Evolutionary conservation across 2,888 invertebrate species (phyloP).

Genomic region (Agriopis marginaria): DNA sequence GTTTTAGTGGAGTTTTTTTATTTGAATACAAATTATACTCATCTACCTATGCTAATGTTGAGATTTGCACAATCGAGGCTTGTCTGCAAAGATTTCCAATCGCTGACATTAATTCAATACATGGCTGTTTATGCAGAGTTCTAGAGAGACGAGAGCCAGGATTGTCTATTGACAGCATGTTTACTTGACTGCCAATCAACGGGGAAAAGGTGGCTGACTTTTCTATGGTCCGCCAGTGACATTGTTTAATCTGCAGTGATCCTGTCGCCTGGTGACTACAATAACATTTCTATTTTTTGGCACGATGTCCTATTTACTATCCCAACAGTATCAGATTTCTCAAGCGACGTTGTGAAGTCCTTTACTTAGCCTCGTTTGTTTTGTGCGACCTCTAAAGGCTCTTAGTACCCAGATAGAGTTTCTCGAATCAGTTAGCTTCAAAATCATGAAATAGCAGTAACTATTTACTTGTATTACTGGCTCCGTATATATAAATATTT

Average conservation of each 20-base stretch:
- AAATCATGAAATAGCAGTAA: slow-evolving; percentile 11
- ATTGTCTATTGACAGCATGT: slow-evolving; percentile 35
- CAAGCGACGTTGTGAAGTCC: slow-evolving; percentile 34
- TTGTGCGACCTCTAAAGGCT: slow-evolving; percentile 34
- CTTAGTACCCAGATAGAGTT: slow-evolving; percentile 30
- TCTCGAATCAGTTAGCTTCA: slow-evolving; percentile 29
- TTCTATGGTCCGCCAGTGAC: slow-evolving; percentile 25
- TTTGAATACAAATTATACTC: slow-evolving; percentile 19
- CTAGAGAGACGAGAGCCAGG: slow-evolving; percentile 26
- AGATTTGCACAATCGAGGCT: slow-evolving; percentile 25
- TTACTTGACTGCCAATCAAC: slow-evolving; percentile 39
- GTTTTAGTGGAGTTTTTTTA: slow-evolving; percentile 1
- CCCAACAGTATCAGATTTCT: slow-evolving; percentile 36
- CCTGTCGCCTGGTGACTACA: not conserved
- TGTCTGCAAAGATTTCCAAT: slow-evolving; percentile 36
- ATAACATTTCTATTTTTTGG: slow-evolving; percentile 13
- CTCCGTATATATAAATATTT: slow-evolving; percentile 35
- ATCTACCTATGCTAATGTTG: slow-evolving; percentile 18
- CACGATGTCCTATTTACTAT: slow-evolving; percentile 19
- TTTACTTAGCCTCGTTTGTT: slow-evolving; percentile 36
- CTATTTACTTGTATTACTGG: slow-evolving; percentile 13
- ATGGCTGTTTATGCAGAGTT: slow-evolving; percentile 48
- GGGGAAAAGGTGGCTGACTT: slow-evolving; percentile 43
- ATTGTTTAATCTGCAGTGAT: slow-evolving; percentile 31
- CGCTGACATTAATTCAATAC: slow-evolving; percentile 44